phyloP scores from a whole-genome alignment of 2,797 vertebrate genomes.

The Antrozous pallidus region DNA sequence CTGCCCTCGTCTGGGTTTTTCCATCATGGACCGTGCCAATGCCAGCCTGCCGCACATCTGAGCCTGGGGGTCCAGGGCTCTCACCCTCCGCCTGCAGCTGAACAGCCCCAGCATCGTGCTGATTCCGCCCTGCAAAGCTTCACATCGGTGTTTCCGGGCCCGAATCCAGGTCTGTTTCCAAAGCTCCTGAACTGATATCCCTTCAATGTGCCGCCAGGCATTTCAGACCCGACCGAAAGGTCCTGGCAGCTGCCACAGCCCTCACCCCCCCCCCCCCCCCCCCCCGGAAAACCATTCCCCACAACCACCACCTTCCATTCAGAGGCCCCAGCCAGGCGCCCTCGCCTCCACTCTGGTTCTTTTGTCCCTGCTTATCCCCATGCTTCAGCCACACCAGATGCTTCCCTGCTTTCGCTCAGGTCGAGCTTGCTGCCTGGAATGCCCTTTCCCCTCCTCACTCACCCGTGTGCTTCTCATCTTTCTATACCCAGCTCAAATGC shows the following conservation, averaged over 20 bases:
- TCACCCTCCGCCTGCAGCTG: background rate
- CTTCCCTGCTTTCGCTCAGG: rapidly evolving
- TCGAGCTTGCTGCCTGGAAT: no score
- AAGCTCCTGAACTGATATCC: background rate
- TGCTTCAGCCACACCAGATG: background rate
- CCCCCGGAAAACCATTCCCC: background rate
- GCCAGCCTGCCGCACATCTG: background rate
- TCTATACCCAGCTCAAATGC: background rate
- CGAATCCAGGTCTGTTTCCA: background rate
- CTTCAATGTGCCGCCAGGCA: background rate
- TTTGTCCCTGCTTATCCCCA: background rate
- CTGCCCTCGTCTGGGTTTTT: background rate
- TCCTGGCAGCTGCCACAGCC: no score
- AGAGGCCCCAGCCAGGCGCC: rapidly evolving
- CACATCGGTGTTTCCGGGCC: background rate
- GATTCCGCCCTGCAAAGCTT: background rate
- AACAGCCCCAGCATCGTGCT: no score
- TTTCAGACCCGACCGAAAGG: background rate
- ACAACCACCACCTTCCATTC: no score
- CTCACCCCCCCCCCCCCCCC: no score
- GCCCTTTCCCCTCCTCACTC: background rate
- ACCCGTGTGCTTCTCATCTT: background rate
- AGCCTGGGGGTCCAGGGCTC: background rate
- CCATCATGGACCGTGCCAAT: no score
- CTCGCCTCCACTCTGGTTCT: background rate